These are phyloP conservation scores for Leptarthrus brevirostris DNA, from an alignment of 2,888 invertebrate species.

Conservation along the genomic window DNA sequence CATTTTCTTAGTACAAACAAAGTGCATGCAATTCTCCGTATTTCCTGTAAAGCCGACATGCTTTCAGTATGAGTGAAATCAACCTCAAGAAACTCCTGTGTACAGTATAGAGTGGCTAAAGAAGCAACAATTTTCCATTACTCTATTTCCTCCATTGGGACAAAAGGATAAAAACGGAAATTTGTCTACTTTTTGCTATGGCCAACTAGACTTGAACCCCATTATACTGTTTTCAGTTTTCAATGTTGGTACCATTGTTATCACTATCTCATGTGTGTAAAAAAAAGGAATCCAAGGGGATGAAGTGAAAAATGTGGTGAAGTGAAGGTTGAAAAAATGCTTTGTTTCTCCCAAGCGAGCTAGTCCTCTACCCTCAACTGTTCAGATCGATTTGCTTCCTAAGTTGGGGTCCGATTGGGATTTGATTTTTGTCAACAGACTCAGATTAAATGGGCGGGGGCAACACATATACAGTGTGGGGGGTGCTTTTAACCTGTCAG, in stretches of 20 bases:
- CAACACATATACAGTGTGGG: neutral
- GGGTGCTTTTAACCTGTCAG: too few species aligned
- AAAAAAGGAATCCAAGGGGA: neutral
- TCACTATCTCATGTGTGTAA: slow-evolving; percentile 18
- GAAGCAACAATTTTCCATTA: neutral
- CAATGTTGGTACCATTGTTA: slow-evolving; percentile 18
- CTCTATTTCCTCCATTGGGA: neutral
- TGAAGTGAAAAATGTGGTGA: neutral
- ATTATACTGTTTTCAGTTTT: slow-evolving; percentile 45
- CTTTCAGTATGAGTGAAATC: too few species aligned
- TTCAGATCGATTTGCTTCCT: neutral
- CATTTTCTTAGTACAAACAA: too few species aligned
- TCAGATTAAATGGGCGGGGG: neutral
- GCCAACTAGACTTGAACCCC: slow-evolving; percentile 26
- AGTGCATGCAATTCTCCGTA: too few species aligned
- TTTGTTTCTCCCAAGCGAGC: neutral
- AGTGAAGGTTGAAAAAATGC: neutral
- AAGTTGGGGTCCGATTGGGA: neutral
- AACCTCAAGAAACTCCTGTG: too few species aligned
- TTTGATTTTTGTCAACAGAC: slow-evolving; percentile 17
- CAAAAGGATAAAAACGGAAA: neutral
- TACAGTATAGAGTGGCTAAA: neutral
- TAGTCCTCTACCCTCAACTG: neutral
- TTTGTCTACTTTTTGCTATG: neutral
- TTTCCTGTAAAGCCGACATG: too few species aligned